Evolutionary conservation across 2,888 invertebrate genomes (phyloP), one percentile per base, ranked within the genome.

Genomic region (Melitaea athalia): DNA sequence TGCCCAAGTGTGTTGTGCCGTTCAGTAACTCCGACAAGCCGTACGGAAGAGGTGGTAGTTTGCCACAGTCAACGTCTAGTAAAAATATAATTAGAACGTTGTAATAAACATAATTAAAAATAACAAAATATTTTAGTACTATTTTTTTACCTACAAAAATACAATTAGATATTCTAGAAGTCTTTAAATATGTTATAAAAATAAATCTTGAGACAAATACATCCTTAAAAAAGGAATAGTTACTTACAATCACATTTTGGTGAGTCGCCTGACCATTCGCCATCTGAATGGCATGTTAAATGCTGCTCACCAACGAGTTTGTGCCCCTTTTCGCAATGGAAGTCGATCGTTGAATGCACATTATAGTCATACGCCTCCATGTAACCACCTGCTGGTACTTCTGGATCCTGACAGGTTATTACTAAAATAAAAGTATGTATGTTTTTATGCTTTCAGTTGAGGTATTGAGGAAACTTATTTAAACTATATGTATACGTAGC

Each of bases 311-410:
- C 98, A 7, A 95, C 94, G 70, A 98, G 92, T 69, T 95, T 93
- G 84, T 98, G 96, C 0, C 98, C 98, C 0, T 95, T 94, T 84
- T 98, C 97, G 83, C 98, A 98, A 80, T 97, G 96, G 86, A 97
- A 98, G 81, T 97, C 96, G 59, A 98, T 97, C 43, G 94, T 95
- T 0, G 98, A 97, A 84, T 97, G 97, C 0, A 98, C 95, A 81
- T 97, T 97, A 82, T 98, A 96, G 81, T 97, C 97, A 81, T 97
- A 97, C 0, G 97, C 97, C 17, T 97, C 96, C 70, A 98, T 97
- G 85, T 95, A 97, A 10, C 97, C 96, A 8, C 97, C 98, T 0
- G 96, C 91, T 0, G 97, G 97, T 0, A 97, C 96, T 78, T 97
- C 96, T 0, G 98, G 98, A 75, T 97, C 96, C 47, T 96, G 95